Evolutionary conservation across 1,140 invertebrate genomes (phyloP).

Genomic region (Radopholus similis): DNA sequence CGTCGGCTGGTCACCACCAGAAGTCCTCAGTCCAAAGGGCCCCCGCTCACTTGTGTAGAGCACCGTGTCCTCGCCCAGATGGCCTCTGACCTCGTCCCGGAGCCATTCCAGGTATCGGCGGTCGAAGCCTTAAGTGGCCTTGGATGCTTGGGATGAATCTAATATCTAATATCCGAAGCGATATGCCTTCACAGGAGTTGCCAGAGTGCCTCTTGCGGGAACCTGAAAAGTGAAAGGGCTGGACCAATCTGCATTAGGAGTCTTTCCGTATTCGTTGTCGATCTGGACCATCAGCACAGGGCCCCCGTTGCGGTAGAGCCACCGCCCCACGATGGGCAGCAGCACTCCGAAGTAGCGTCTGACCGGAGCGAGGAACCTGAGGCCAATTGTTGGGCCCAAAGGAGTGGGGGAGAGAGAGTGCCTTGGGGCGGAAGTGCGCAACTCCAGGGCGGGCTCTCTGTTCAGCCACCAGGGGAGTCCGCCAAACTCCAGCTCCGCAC

Average conservation of each 20-base stretch:
- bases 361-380: constrained; percentile 24
- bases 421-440: constrained; percentile 3
- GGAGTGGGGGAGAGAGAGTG: too few species aligned
- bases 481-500: constrained; percentile 77
- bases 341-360: constrained; percentile 19
- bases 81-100: constrained; percentile 6
- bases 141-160: too few species aligned
- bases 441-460: constrained; percentile 15
- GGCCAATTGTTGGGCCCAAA: not conserved
- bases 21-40: not conserved
- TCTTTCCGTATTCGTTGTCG: constrained; percentile 81
- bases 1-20: constrained; percentile 43
- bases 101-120: constrained; percentile 22
- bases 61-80: constrained; percentile 23
- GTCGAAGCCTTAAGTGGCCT: too few species aligned
- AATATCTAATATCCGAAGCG: too few species aligned
- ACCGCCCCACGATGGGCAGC: constrained; percentile 23
- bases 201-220: too few species aligned
- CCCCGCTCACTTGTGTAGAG: constrained; percentile 28
- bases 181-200: too few species aligned
- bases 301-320: constrained; percentile 61
- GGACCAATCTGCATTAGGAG: too few species aligned
- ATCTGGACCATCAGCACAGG: constrained; percentile 66
- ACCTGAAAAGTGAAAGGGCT: too few species aligned
- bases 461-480: constrained; percentile 52